phyloP scores from a whole-genome alignment of 2,113 vertebrate genomes.

The Procavia capensis region DNA sequence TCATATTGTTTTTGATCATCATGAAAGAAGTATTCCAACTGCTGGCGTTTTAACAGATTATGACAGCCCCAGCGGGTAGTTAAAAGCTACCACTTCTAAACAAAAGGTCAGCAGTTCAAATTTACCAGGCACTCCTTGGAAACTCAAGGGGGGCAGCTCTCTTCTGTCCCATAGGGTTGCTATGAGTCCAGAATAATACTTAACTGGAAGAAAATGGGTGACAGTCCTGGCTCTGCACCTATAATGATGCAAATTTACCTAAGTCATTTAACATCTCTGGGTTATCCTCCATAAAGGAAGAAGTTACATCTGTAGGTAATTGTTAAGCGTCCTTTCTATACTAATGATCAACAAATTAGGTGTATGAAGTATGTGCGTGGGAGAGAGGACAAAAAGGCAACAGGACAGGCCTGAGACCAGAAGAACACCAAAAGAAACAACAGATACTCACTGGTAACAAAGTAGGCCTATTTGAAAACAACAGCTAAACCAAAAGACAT shows the following conservation, averaged over 20 bases:
- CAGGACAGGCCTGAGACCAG: too few relatives aligned
- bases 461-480: too few relatives aligned
- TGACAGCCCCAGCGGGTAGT: too few relatives aligned
- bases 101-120: too few relatives aligned
- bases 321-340: not conserved
- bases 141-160: too few relatives aligned
- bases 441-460: too few relatives aligned
- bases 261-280: not conserved
- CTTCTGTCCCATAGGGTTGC: too few relatives aligned
- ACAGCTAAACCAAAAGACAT: too few relatives aligned
- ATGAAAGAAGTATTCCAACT: not conserved
- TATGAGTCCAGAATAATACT: not conserved
- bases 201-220: not conserved
- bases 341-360: conserved; percentile 20
- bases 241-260: not conserved
- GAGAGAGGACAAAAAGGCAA: too few relatives aligned
- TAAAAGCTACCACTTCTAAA: too few relatives aligned
- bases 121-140: too few relatives aligned
- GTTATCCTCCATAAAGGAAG: not conserved
- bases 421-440: too few relatives aligned
- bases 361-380: not conserved
- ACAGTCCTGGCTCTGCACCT: not conserved
- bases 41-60: not conserved
- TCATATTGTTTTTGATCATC: not conserved
- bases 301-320: not conserved